Percentiles rank a stretch among this genome's conserved stretches.
These are phyloP conservation scores for Cottoperca gobio DNA, from an alignment of 2,797 vertebrate species.

Conservation along the genomic window DNA sequence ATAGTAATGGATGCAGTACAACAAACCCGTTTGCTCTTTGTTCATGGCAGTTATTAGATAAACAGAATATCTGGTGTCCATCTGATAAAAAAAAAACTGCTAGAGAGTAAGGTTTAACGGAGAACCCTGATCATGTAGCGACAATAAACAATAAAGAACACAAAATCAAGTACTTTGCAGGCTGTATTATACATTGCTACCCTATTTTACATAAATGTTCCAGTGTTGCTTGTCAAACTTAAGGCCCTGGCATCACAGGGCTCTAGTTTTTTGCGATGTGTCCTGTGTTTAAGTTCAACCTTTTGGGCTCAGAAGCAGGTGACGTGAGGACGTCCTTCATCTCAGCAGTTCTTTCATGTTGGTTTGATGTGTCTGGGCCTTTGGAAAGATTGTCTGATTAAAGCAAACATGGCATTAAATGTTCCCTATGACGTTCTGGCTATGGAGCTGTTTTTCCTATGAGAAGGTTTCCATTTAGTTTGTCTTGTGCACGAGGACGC, in stretches of 20 bases:
- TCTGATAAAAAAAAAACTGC: not conserved
- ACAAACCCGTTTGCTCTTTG: not conserved
- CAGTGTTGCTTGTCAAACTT: not conserved
- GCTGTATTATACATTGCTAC: not conserved
- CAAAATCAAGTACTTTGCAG: not conserved
- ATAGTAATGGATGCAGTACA: not conserved
- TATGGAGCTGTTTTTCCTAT: not conserved
- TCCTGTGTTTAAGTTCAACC: no score
- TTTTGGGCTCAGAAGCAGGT: no score
- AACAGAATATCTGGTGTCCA: not conserved
- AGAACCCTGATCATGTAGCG: not conserved
- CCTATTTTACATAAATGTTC: not conserved
- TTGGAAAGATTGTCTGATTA: not conserved
- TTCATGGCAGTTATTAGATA: not conserved
- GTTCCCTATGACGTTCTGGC: no score
- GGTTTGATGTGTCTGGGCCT: no score
- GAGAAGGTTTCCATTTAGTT: not conserved
- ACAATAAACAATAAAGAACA: not conserved
- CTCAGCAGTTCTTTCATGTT: no score
- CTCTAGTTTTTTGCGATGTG: no score
- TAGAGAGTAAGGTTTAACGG: not conserved
- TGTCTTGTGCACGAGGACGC: not conserved
- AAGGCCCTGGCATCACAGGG: no score
- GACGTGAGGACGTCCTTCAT: no score
- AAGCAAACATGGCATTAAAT: not conserved